These are phyloP conservation scores for Agapetus fuscipes DNA, from an alignment of 2,888 invertebrate genomes.

Conservation along the genomic window DNA sequence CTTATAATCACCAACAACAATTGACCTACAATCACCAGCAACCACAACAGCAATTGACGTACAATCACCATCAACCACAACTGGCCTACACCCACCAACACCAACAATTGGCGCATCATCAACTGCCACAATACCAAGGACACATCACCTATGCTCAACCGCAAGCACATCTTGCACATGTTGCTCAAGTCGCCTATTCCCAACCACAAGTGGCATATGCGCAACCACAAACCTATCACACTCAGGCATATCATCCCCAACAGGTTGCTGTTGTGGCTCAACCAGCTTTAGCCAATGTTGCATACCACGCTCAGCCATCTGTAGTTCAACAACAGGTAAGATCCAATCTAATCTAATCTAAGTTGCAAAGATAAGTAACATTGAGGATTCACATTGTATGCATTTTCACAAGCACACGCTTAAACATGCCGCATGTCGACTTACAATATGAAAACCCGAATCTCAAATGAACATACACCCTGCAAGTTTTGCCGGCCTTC, in stretches of 20 bases:
- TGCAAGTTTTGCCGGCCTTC: no score
- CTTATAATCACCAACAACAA: neutral
- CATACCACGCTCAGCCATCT: constrained; percentile 14
- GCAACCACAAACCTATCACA: constrained; percentile 6
- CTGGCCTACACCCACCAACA: neutral
- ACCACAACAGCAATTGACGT: neutral
- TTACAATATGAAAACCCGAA: no score
- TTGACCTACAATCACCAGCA: neutral
- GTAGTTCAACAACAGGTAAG: constrained; percentile 10
- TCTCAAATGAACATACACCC: no score
- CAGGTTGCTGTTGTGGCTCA: constrained; percentile 5
- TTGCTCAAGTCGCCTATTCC: constrained; percentile 5
- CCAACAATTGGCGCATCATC: neutral
- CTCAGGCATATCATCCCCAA: neutral
- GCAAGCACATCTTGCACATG: constrained; percentile 1
- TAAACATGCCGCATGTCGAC: no score
- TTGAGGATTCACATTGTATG: no score
- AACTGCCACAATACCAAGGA: neutral
- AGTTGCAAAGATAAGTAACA: no score
- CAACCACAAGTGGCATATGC: constrained; percentile 14
- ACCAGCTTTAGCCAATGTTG: constrained; percentile 9
- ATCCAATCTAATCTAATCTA: no score
- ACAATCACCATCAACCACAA: neutral
- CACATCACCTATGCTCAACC: neutral
- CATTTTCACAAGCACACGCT: no score